These are phyloP conservation scores for Delia radicum DNA, from an alignment of 1,140 invertebrate species.

Conservation along the genomic window DNA sequence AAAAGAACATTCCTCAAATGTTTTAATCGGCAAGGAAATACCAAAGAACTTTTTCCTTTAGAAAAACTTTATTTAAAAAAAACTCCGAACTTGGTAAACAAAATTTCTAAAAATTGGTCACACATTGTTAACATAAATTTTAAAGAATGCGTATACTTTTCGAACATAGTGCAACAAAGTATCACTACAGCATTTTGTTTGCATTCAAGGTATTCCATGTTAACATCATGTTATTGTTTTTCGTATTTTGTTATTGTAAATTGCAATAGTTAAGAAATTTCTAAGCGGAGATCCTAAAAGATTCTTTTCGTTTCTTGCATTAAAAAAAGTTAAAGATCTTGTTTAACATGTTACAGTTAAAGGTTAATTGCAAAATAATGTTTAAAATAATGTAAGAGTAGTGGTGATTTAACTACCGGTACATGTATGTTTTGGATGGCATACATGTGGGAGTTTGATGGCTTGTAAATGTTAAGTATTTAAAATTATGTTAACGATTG, in stretches of 20 bases:
- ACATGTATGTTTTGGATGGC: background rate
- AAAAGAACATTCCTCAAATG: too few species aligned
- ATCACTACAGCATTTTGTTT: constrained; percentile 3
- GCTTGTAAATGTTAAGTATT: too few species aligned
- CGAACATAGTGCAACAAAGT: too few species aligned
- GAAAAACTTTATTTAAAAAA: too few species aligned
- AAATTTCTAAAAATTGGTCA: too few species aligned
- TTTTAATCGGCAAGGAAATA: too few species aligned
- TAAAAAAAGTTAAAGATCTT: constrained; percentile 4
- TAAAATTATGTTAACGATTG: too few species aligned
- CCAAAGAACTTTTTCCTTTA: too few species aligned
- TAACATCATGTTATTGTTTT: constrained; percentile 13
- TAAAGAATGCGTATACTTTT: too few species aligned
- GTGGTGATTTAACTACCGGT: background rate
- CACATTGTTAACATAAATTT: too few species aligned
- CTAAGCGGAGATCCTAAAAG: background rate
- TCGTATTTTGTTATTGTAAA: background rate
- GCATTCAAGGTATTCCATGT: constrained; percentile 13
- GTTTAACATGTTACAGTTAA: constrained; percentile 22
- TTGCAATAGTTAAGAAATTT: background rate
- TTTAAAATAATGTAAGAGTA: background rate
- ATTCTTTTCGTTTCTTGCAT: background rate
- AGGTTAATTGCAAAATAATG: constrained; percentile 23
- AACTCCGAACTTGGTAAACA: too few species aligned
- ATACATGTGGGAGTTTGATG: background rate